Base-by-base conservation (phyloP, 2,888 invertebrate species). In the Himalopsyche tibetana region DNA sequence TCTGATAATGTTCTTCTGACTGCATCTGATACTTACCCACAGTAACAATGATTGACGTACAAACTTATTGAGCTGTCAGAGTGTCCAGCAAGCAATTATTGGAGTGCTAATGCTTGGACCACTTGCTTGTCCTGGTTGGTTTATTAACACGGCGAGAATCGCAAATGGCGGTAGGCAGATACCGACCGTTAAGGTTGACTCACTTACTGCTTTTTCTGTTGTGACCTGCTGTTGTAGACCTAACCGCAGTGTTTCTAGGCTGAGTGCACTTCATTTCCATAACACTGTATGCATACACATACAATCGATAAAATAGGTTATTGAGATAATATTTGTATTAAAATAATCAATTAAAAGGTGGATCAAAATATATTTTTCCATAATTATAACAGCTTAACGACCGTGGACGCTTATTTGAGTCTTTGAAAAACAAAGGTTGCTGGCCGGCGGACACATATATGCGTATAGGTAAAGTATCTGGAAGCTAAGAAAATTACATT, bases 1-100 rank as follows among this genome's bases (percentile, higher is more conserved):
- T 38, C 38, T 74, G 74, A 5, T 74, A 74, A 19, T 36, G 4
- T 74, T 36, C 11, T 74, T 36, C 11, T 36, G 15, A 36, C 4
- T 36, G 74, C 15, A 74, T 74, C 36, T 36, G 12, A 74, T 74
- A 74, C 74, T 38, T 80, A 82, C 40, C 17, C 17, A 15, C 42
- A 28, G 82, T 86, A 86, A 86, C 55, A 86, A 86, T 84, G 86
- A 86, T 84, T 56, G 86, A 86, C 84, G 45, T n/a, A 36, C 74
- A 81, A 86, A 86, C 86, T 82, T 84, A 86, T 84, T 82, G 42
- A 63, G 12, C 84, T 79, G 86, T 86, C 84, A 83, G 84, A 74
- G 40, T 86, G 84, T 81, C 81, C 38, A 36, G 55, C 17, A 9
- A 80, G 81, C 79, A 86, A 86, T 86, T 84, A 86, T 84, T 74